Conservation (phyloP, 2,797 vertebrate species). For the Rhabdophis nuchalis region DNA sequence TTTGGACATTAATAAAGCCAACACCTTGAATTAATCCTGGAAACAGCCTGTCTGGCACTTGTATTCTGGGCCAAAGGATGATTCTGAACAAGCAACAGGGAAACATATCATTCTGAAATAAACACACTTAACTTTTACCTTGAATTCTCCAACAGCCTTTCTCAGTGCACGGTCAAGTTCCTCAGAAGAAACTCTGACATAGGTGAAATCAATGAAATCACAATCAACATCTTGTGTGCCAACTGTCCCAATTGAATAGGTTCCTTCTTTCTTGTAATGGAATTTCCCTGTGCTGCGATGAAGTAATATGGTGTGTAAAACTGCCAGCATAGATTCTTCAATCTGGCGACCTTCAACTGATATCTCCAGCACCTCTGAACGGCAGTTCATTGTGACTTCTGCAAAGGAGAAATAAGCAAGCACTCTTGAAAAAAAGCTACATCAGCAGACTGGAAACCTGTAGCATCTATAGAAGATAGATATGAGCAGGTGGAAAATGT, state of each 20-base stretch:
- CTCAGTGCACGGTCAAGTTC: conserved; percentile 91
- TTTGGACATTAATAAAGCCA: neutral
- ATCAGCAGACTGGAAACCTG: neutral
- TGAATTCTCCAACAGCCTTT: conserved; percentile 90
- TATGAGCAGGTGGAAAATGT: neutral
- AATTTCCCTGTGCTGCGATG: conserved; percentile 97
- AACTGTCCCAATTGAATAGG: conserved; percentile 95
- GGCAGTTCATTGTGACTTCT: conserved; percentile 85
- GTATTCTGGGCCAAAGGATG: neutral
- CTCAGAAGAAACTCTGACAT: conserved; percentile 89
- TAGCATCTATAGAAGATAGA: neutral
- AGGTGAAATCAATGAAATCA: conserved; percentile 94
- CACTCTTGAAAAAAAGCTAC: neutral
- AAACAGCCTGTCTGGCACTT: neutral
- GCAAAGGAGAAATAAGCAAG: neutral
- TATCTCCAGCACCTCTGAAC: conserved; percentile 92
- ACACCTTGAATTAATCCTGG: neutral
- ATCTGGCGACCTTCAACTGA: conserved; percentile 94
- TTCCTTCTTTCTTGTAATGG: conserved; percentile 98
- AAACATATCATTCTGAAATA: neutral
- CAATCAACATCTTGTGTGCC: conserved; percentile 94
- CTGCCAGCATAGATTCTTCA: conserved; percentile 88
- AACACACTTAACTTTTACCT: conserved; percentile 70
- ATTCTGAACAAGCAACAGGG: neutral
- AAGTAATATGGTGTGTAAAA: conserved; percentile 90